Base-by-base conservation (phyloP, 2,113 vertebrate species). In the Clarias macrocephalus region DNA sequence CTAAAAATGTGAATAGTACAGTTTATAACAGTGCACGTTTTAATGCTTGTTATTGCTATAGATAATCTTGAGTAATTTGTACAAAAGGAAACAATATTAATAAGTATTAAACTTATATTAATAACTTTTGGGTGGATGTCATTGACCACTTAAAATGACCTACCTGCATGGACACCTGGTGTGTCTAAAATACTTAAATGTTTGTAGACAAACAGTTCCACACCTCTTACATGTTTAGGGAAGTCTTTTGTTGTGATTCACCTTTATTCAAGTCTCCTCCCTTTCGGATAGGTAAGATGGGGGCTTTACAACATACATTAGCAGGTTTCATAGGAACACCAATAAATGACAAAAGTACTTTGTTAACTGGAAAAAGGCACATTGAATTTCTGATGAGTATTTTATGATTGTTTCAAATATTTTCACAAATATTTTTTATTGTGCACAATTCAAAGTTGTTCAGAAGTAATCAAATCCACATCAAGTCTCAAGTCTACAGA, bases 151-250 rank as follows among this genome's bases (percentile, higher is more conserved):
- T 65, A 65, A 54, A 66, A 81, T 81, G 77, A 70, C 85, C 63
- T 81, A 81, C 85, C 85, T 86, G 85, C 85, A 82, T 86, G 54
- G 42, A 81, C 65, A 86, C 54, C 33, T 73, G 54, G 79, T 86
- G 79, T 86, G 79, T 86, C 85, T 81, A 86, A 70, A 86, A 86
- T 86, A 86, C 28, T 30, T 80, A 68, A 79, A 33, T 33, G 80
- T 59, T 87, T 75, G 56, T 87, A 70, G 56, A 87, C 79, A 87
- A 87, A 87, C 79, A 87, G 13, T 63, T 60, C 80, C 28, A 66
- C 56, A 73, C 66, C 7, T 73, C 23, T 42, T 52, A 75, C 7
- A 72, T 87, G 85, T 87, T 87, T 87, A 82, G 54, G 79, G 79
- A 81, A 87, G 63, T 73, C 23, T 21, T 86, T 63, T 52, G 25